Base-by-base conservation (phyloP, 2,888 invertebrate genomes). In the Auanema freiburgensis region DNA sequence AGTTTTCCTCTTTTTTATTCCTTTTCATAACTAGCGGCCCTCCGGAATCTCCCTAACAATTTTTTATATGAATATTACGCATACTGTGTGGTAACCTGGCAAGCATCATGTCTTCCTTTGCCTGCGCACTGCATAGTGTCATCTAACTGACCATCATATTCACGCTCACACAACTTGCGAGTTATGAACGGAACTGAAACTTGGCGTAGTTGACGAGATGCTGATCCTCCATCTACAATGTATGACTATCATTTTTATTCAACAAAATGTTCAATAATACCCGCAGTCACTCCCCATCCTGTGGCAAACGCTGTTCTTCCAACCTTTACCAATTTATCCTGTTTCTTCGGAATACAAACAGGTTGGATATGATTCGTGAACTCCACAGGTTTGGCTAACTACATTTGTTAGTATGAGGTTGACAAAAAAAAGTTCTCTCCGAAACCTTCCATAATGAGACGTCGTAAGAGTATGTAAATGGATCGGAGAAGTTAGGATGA, bases 31-130 rank as follows among this genome's bases (percentile, higher is more conserved):
- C 50, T 16, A 50, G 16, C 12, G 50, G 50, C 21, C 50, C 50
- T 50, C 50, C 50, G 11, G 50, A 50, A 50, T 50, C 50, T n/a
- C 50, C 50, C 50, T 50, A 50, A 33, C 8, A 8, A 33, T 8
- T 33, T 33, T 16, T 16, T n/a, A 2, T 50, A 1, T 50, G 11
- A 21, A 50, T 2, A 11, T n/a, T 21, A 23, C 24, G 12, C 11
- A 11, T 11, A 16, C 2, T 50, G 11, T 23, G 12, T 2, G 11
- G 21, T 50, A 23, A 50, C 50, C 21, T 50, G 50, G 16, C 50
- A 50, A 50, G 21, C 24, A 16, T 50, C 50, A n/a, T 50, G 50
- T 23, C 50, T 24, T n/a, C 21, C 21, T 50, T 50, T 50, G 2
- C 50, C 24, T 2, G 50, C 50, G 16, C 50, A 50, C 16, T 50